These are phyloP conservation scores for Eolophus roseicapilla DNA, from an alignment of 2,113 vertebrate genomes.

Conservation along the genomic window DNA sequence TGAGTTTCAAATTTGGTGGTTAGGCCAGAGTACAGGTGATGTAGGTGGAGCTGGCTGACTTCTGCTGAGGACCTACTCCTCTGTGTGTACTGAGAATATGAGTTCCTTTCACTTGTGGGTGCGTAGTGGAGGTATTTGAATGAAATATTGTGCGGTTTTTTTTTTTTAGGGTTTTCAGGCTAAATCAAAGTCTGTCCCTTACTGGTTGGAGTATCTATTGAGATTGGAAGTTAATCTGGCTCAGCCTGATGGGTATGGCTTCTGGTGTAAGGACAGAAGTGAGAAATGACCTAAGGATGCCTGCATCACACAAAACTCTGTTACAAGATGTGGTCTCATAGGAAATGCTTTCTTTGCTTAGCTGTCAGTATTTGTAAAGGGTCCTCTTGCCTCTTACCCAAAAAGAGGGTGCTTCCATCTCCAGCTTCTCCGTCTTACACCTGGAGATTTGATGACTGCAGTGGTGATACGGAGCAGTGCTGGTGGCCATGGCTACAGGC, in stretches of 20 bases:
- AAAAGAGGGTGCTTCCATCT: background rate
- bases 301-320: background rate
- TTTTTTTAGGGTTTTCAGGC: background rate
- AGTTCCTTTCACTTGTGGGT: background rate
- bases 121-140: background rate
- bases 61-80: background rate
- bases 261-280: background rate
- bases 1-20: background rate
- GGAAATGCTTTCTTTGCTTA: background rate
- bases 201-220: background rate
- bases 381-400: background rate
- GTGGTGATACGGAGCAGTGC: background rate
- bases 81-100: background rate
- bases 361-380: background rate
- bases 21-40: background rate
- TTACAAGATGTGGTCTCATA: background rate
- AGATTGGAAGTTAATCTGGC: background rate
- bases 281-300: background rate
- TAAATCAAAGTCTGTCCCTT: background rate
- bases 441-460: background rate
- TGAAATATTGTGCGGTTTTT: background rate
- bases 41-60: background rate
- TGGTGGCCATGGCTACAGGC: fast-evolving
- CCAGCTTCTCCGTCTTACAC: background rate
- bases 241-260: background rate